These are phyloP conservation scores for Erebia palarica DNA, from an alignment of 2,888 invertebrate genomes.

Conservation along the genomic window DNA sequence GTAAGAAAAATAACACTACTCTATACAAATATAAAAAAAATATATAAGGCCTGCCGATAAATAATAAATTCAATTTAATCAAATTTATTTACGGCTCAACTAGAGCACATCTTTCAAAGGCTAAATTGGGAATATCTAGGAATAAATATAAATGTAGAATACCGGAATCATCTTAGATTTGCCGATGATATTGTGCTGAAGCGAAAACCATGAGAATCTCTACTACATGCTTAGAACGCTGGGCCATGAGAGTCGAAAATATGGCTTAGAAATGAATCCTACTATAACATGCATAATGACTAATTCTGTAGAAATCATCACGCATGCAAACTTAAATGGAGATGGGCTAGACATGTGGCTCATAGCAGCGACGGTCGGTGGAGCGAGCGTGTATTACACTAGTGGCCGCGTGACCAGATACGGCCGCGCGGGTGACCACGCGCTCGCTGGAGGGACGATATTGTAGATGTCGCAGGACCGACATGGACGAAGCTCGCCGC, in stretches of 20 bases:
- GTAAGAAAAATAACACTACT: constrained; percentile 35
- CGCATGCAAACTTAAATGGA: not conserved
- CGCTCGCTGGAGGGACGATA: too few species aligned
- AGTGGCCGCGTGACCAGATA: too few species aligned
- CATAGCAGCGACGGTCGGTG: too few species aligned
- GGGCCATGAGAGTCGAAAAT: not conserved
- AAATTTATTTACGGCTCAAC: not conserved
- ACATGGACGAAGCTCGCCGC: too few species aligned
- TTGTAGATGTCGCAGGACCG: too few species aligned
- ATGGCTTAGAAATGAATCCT: not conserved
- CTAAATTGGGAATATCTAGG: not conserved
- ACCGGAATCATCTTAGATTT: too few species aligned
- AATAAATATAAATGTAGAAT: not conserved
- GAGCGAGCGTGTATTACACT: too few species aligned
- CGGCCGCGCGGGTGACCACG: too few species aligned
- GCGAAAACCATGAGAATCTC: too few species aligned
- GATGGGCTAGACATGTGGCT: too few species aligned
- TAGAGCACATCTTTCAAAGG: not conserved
- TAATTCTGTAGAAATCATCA: not conserved
- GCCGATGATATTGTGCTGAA: too few species aligned
- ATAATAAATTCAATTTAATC: not conserved
- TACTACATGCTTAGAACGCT: not conserved
- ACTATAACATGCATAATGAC: not conserved
- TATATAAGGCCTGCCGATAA: too few species aligned
- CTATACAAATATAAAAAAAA: not conserved